Base-by-base conservation (phyloP, 2,888 invertebrate species). In the Xestia ashworthii region DNA sequence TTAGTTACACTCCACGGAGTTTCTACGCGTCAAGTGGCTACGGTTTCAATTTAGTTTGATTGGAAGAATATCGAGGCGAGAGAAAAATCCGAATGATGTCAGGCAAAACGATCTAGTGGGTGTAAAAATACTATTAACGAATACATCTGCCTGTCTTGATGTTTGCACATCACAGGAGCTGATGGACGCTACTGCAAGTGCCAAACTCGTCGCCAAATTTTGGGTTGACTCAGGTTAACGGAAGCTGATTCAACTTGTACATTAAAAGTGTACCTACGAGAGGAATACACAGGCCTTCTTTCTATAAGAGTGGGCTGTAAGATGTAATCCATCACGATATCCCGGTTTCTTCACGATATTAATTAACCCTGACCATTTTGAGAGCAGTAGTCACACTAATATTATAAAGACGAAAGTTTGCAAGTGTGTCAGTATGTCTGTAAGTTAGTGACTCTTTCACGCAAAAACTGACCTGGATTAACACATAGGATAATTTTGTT, bases 1-100 rank as follows among this genome's bases (percentile, higher is more conserved):
- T 81, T 60, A 69, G 69, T 72, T 81, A 84, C 69, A 84, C 74
- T 81, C 53, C 65, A n/a, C 58, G 46, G 81, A 84, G 50, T 84
- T 80, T 68, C 38, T n/a, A 48, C 16, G 32, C 41, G 58, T 16
- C 48, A 50, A 71, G 71, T 50, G 58, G 58, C 44, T 60, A 64
- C 44, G 75, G 71, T 69, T 69, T 38, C 71, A 11, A 81, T 76
- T 75, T 16, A 48, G 55, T 84, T 72, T 76, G 65, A 84, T 84
- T 82, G 66, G 62, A 12, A 60, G 71, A 53, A 72, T 69, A 53
- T 32, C 5, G 41, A 5, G 38, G n/a, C 32, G 25, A 19, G 41
- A 22, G 69, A 48, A 53, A 22, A n/a, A 64, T 14, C 32, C 44
- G 41, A 22, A n/a, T n/a, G n/a, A n/a, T 67, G 22, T 14, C 12